phyloP scores from a whole-genome alignment of 2,797 vertebrate species.

The Coilia nasus region DNA sequence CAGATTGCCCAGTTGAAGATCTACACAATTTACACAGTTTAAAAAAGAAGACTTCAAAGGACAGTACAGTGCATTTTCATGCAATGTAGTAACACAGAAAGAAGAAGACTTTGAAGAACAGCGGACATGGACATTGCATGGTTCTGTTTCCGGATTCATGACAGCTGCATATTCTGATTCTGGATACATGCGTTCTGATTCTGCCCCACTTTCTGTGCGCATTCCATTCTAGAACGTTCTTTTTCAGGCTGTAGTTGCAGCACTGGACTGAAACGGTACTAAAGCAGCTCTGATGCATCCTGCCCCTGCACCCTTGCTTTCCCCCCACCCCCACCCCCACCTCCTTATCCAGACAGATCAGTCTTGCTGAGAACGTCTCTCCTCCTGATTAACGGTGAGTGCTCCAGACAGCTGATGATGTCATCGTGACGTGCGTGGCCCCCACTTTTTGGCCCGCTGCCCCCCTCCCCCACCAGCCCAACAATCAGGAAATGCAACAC shows the following conservation, averaged over 20 bases:
- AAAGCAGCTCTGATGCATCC: background rate
- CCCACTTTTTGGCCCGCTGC: constrained; percentile 14
- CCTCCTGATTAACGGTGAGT: constrained; percentile 41
- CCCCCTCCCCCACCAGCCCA: constrained; percentile 6
- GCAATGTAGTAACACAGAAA: no score
- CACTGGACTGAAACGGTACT: background rate
- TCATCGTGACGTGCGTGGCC: constrained; percentile 46
- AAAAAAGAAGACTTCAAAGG: no score
- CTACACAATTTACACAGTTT: no score
- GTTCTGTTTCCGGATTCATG: no score
- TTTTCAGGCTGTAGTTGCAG: background rate
- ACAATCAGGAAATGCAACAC: constrained; percentile 57
- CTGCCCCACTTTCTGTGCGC: background rate
- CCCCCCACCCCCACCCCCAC: constrained; percentile 11
- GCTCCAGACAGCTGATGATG: constrained; percentile 38
- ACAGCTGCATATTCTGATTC: background rate
- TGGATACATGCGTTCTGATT: no score
- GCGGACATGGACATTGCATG: no score
- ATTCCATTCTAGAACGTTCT: background rate
- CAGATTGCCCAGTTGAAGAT: no score
- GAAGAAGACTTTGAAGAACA: no score
- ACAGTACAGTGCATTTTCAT: no score
- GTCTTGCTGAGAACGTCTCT: constrained; percentile 20
- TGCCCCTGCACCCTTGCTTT: background rate
- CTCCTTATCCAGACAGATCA: constrained; percentile 38